Evolutionary conservation across 2,113 vertebrate genomes (phyloP).

Genomic region (Bujurquina vittata): DNA sequence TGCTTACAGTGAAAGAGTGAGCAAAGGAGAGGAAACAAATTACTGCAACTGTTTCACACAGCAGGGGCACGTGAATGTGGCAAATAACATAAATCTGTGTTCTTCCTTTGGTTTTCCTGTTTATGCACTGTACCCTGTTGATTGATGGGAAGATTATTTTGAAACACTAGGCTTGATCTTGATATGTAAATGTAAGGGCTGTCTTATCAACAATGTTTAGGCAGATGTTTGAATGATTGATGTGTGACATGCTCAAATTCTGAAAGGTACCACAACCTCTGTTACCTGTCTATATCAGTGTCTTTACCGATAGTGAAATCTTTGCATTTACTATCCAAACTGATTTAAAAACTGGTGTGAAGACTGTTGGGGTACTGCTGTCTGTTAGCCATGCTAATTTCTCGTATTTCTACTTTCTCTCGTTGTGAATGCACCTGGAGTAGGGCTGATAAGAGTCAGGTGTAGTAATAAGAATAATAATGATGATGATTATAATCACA

Average conservation of each 20-base stretch:
- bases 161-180: not conserved
- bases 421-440: not conserved
- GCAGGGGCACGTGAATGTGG: not conserved
- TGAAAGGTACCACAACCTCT: no score
- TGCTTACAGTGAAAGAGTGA: not conserved
- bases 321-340: no score
- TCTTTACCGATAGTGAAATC: no score
- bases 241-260: not conserved
- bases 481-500: not conserved
- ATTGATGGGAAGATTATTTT: not conserved
- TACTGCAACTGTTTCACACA: not conserved
- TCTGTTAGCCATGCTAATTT: not conserved
- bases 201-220: not conserved
- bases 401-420: not conserved
- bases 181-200: not conserved
- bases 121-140: not conserved
- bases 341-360: no score
- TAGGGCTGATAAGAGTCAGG: not conserved
- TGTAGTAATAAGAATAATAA: not conserved
- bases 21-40: not conserved
- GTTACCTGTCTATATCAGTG: no score
- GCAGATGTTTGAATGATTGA: not conserved
- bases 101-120: not conserved
- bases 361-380: no score
- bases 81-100: no score